These are phyloP conservation scores for Onthophagus taurus DNA, from an alignment of 1,140 invertebrate genomes.

Conservation along the genomic window DNA sequence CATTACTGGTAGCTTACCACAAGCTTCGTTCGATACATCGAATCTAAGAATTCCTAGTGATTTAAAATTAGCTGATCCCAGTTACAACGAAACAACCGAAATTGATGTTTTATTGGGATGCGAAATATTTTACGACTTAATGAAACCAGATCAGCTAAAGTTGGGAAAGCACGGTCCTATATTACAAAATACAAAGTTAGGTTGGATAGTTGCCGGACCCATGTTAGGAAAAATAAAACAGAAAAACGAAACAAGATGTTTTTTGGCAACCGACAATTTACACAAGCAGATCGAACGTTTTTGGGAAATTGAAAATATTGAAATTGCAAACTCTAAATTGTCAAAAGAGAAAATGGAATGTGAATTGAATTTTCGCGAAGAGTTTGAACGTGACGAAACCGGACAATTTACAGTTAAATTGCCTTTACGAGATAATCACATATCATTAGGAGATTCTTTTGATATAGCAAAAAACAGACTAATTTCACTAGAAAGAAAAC, in stretches of 20 bases:
- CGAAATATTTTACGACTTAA: constrained; percentile 5
- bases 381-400: background rate
- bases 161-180: constrained; percentile 16
- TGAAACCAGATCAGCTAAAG: constrained; percentile 3
- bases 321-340: background rate
- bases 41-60: constrained; percentile 7
- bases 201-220: constrained; percentile 12
- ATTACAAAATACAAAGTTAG: constrained; percentile 10
- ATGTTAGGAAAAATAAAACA: background rate
- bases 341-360: constrained; percentile 2
- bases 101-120: constrained; percentile 18
- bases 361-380: constrained; percentile 2
- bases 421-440: constrained; percentile 14
- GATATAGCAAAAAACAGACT: constrained; percentile 24
- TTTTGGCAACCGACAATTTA: background rate
- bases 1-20: constrained; percentile 2
- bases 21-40: background rate
- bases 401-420: constrained; percentile 19
- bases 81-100: constrained; percentile 2
- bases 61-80: constrained; percentile 15
- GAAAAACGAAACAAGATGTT: background rate
- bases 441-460: constrained; percentile 23
- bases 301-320: constrained; percentile 6
- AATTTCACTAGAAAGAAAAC: constrained; percentile 25
- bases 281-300: constrained; percentile 9